Percentiles rank a stretch among this genome's conserved stretches.
phyloP scores from a whole-genome alignment of 2,888 invertebrate genomes.

The Petrolisthes cinctipes region DNA sequence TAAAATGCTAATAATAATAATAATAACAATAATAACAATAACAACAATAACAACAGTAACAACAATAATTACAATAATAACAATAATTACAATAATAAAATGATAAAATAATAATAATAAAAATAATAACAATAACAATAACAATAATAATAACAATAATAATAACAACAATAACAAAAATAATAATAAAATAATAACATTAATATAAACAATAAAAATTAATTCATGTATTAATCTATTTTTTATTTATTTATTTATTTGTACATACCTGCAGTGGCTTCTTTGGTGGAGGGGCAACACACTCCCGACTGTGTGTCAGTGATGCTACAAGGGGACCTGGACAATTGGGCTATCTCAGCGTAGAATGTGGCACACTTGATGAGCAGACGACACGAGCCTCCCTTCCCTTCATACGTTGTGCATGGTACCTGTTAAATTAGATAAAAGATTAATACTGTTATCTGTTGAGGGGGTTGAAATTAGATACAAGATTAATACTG shows the following conservation, averaged over 20 bases:
- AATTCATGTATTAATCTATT: neutral
- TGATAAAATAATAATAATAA: no score
- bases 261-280: no score
- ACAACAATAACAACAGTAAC: no score
- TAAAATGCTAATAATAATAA: no score
- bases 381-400: slow-evolving; percentile 69
- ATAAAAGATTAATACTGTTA: neutral
- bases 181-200: no score
- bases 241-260: no score
- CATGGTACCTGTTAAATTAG: slow-evolving; percentile 64
- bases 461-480: no score
- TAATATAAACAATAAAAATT: neutral
- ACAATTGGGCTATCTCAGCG: slow-evolving; percentile 69
- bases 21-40: neutral
- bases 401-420: slow-evolving; percentile 67
- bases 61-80: neutral
- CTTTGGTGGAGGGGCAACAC: slow-evolving; percentile 68
- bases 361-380: slow-evolving; percentile 69
- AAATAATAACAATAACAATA: neutral
- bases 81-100: no score
- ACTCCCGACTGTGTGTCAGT: slow-evolving; percentile 68
- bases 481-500: no score
- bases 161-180: no score
- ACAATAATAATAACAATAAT: neutral
- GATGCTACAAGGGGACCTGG: slow-evolving; percentile 69